Evolutionary conservation across 2,888 invertebrate genomes (phyloP).

Genomic region (Spialia ferax): DNA sequence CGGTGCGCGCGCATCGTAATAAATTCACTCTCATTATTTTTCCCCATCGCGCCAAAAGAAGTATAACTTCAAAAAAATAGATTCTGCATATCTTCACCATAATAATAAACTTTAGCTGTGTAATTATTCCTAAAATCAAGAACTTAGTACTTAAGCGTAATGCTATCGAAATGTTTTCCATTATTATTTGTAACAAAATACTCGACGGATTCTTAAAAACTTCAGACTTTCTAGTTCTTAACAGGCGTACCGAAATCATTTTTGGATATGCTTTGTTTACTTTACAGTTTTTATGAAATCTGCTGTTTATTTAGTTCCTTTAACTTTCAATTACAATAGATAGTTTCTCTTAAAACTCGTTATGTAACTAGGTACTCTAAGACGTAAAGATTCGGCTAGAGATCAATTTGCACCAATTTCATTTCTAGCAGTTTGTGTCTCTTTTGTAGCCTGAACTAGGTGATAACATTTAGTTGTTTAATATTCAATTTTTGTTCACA

Average conservation of each 20-base stretch:
- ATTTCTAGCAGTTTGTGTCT: no score
- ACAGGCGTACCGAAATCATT: constrained; percentile 1
- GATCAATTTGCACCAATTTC: background rate
- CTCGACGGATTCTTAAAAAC: background rate
- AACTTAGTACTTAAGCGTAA: no score
- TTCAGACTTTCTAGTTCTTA: constrained; percentile 3
- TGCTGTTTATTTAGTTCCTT: constrained; percentile 8
- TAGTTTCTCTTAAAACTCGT: background rate
- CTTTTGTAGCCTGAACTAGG: no score
- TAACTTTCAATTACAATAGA: constrained; percentile 13
- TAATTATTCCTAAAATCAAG: no score
- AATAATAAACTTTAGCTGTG: no score
- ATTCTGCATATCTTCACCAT: no score
- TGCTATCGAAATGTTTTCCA: background rate
- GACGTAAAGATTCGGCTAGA: background rate
- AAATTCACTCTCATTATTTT: no score
- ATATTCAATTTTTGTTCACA: no score
- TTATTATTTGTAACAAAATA: background rate
- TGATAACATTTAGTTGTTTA: no score
- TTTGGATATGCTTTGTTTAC: constrained; percentile 4
- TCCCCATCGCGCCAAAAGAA: no score
- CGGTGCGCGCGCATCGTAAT: no score
- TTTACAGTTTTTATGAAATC: constrained; percentile 4
- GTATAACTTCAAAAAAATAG: no score
- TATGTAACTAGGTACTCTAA: background rate